These are phyloP conservation scores for Falcaria lacertinaria DNA, from an alignment of 2,888 invertebrate genomes.

Conservation along the genomic window DNA sequence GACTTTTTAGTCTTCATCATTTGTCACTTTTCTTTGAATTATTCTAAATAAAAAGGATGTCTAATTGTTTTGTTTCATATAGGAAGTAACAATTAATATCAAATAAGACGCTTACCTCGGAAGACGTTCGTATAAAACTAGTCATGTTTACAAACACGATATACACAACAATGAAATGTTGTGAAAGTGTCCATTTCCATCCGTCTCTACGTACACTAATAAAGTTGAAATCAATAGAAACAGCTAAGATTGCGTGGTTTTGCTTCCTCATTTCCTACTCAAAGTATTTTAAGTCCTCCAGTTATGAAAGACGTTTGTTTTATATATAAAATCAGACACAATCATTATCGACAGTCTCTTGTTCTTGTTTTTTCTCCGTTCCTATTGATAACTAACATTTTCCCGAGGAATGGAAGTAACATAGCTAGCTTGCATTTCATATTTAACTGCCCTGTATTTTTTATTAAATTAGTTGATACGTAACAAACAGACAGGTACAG, in stretches of 20 bases:
- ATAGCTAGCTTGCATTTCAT: too few relatives aligned
- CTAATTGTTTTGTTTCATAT: not conserved
- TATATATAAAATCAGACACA: too few relatives aligned
- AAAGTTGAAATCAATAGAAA: not conserved
- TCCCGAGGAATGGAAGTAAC: too few relatives aligned
- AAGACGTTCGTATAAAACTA: conserved; percentile 9
- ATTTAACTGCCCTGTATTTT: too few relatives aligned
- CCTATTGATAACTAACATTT: too few relatives aligned
- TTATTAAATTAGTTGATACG: too few relatives aligned
- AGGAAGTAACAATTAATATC: conserved; percentile 8
- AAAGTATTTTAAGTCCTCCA: too few relatives aligned
- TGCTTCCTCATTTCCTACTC: not conserved
- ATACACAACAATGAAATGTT: conserved; percentile 26
- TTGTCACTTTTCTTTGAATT: not conserved
- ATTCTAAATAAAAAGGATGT: not conserved
- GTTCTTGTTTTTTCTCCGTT: too few relatives aligned
- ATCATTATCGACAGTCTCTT: too few relatives aligned
- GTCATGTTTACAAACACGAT: conserved; percentile 31
- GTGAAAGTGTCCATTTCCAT: conserved; percentile 26
- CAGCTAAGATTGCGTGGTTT: too few relatives aligned
- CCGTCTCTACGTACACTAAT: conserved; percentile 23
- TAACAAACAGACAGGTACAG: too few relatives aligned
- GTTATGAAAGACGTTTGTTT: too few relatives aligned
- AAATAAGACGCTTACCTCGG: conserved; percentile 16
- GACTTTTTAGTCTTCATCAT: not conserved